Percentiles rank a stretch among this genome's conserved stretches.
These are phyloP conservation scores for Himalopsyche anomala DNA, from an alignment of 2,888 invertebrate genomes.

Conservation along the genomic window DNA sequence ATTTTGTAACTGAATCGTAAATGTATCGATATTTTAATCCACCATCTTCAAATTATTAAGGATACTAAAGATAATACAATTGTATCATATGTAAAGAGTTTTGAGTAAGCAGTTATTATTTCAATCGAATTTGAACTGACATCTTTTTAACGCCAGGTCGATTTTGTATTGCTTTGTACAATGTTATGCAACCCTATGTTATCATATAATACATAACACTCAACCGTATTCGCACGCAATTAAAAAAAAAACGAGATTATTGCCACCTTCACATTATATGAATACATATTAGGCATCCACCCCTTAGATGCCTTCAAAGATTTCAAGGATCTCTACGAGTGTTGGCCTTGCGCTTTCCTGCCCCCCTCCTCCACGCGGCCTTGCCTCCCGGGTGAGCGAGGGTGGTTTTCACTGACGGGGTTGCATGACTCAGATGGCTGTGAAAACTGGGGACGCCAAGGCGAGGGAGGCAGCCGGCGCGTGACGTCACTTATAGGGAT, in stretches of 20 bases:
- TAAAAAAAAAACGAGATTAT: not conserved
- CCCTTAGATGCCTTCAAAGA: not conserved
- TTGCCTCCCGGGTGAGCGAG: conserved; percentile 7
- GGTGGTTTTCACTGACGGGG: conserved; percentile 16
- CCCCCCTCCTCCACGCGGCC: conserved; percentile 17
- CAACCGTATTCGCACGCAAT: not conserved
- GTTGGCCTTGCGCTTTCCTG: conserved; percentile 19
- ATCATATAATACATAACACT: no score
- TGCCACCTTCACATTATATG: not conserved
- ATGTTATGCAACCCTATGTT: no score
- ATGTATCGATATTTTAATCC: no score
- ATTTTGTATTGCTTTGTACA: no score
- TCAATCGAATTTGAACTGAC: no score
- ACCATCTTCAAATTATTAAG: no score
- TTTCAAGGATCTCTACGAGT: not conserved
- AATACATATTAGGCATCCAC: not conserved
- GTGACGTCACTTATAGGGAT: not conserved
- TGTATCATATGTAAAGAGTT: no score
- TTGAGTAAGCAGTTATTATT: no score
- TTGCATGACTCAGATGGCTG: not conserved
- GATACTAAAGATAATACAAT: no score
- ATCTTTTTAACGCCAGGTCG: no score
- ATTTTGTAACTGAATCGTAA: no score
- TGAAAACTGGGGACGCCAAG: not conserved
- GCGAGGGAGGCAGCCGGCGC: not conserved